Conservation (phyloP, 2,797 vertebrate species). For the Austrolebias charrua region DNA sequence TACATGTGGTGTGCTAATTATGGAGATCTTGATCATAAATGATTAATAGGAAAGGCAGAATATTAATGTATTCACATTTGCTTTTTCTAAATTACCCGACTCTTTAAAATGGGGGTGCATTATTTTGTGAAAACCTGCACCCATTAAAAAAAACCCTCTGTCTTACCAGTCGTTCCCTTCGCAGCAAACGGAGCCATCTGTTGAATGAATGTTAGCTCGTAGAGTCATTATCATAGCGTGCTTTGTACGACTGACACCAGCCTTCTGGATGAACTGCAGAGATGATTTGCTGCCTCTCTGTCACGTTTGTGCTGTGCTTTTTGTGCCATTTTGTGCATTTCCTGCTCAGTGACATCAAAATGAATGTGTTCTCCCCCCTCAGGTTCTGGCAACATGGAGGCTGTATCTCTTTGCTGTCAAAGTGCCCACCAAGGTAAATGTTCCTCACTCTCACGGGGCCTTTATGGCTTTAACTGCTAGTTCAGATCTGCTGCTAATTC, state of each 20-base stretch:
- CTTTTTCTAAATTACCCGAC: conserved; percentile 39
- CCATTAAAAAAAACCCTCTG: neutral
- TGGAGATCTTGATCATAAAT: conserved; percentile 76
- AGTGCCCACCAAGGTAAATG: conserved; percentile 88
- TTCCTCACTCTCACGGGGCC: conserved; percentile 43
- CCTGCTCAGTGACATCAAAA: conserved; percentile 64
- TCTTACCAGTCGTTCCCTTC: conserved; percentile 17
- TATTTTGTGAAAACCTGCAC: conserved; percentile 16
- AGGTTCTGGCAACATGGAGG: conserved; percentile 90
- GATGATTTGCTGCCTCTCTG: conserved; percentile 64
- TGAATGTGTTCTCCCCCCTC: conserved; percentile 63
- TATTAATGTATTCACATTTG: conserved; percentile 54
- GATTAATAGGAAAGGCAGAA: conserved; percentile 68
- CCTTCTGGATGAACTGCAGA: conserved; percentile 44
- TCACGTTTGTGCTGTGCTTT: conserved; percentile 58
- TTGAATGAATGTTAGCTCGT: conserved; percentile 35
- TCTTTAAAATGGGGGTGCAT: conserved; percentile 60
- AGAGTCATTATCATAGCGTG: conserved; percentile 16
- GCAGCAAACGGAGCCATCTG: conserved; percentile 35
- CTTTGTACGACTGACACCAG: conserved; percentile 59
- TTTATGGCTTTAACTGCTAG: conserved; percentile 58
- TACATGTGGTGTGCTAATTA: conserved; percentile 71
- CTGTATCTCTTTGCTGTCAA: conserved; percentile 89
- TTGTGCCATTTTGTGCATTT: conserved; percentile 66
- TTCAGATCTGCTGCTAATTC: conserved; percentile 59